Percentiles rank a stretch among this genome's conserved stretches.
Conservation (phyloP, 2,113 vertebrate genomes). For the Anolis carolinensis region DNA sequence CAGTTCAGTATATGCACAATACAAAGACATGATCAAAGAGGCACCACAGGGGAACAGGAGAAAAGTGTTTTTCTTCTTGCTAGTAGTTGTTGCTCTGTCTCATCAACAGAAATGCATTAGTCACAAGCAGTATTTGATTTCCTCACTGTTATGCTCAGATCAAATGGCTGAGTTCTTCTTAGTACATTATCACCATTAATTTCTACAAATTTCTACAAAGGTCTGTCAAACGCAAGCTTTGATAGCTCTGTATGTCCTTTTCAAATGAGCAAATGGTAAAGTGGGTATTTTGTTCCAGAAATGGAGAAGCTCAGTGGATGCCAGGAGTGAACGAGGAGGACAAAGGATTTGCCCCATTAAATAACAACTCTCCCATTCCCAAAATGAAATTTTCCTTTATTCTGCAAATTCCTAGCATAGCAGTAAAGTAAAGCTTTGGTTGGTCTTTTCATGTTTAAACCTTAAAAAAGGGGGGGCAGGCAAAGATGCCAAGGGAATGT, state of each 20-base stretch:
- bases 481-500: too few species aligned
- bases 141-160: constrained; percentile 38
- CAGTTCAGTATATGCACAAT: constrained; percentile 36
- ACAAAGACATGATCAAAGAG: constrained; percentile 48
- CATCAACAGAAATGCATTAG: constrained; percentile 22
- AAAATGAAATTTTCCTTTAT: too few species aligned
- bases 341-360: too few species aligned
- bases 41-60: constrained; percentile 44
- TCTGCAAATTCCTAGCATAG: too few species aligned
- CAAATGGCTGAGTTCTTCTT: constrained; percentile 36
- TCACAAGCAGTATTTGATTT: constrained; percentile 52
- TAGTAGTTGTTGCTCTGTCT: neutral
- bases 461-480: too few species aligned
- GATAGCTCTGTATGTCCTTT: neutral
- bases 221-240: constrained; percentile 13
- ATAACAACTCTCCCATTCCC: too few species aligned
- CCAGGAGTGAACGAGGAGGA: too few species aligned
- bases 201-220: accelerated
- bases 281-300: neutral
- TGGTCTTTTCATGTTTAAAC: too few species aligned
- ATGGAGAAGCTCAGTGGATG: neutral
- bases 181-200: constrained; percentile 10
- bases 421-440: too few species aligned
- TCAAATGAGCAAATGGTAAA: constrained; percentile 37
- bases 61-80: constrained; percentile 33